Conservation (phyloP, 1,140 invertebrate genomes). For the Neodiprion virginianus region DNA sequence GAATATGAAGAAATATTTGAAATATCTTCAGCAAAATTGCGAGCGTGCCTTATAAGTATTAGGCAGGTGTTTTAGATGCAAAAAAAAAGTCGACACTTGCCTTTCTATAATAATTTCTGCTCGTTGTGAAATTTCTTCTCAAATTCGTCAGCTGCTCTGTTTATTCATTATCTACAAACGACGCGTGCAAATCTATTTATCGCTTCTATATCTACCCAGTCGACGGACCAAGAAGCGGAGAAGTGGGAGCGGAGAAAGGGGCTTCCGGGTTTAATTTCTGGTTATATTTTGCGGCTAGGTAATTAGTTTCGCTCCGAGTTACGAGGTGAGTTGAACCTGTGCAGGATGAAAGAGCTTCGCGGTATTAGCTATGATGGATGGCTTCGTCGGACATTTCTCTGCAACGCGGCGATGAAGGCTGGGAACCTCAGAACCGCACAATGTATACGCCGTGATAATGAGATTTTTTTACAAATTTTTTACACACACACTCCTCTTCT, state of each 20-base stretch:
- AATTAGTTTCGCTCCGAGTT: constrained; percentile 27
- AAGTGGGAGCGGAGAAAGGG: not conserved
- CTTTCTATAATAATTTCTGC: no score
- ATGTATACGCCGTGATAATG: not conserved
- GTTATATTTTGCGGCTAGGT: constrained; percentile 23
- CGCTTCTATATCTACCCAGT: constrained; percentile 13
- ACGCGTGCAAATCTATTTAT: no score
- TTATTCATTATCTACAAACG: no score
- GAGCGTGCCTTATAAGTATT: no score
- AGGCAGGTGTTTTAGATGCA: no score
- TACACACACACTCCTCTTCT: not conserved
- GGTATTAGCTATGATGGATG: constrained; percentile 32
- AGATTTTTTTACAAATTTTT: constrained; percentile 5
- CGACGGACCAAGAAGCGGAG: constrained; percentile 8
- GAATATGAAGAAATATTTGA: no score
- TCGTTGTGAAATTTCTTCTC: no score
- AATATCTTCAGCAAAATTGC: no score
- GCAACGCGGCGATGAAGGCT: constrained; percentile 2
- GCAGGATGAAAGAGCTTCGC: constrained; percentile 22
- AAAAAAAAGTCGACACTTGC: no score
- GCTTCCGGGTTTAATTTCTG: constrained; percentile 13
- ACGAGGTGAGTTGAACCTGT: constrained; percentile 14
- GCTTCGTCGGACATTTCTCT: constrained; percentile 13
- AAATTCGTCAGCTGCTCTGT: no score
- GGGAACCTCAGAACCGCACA: not conserved